These are phyloP conservation scores for Papilio polytes DNA, from an alignment of 1,140 invertebrate genomes.

Conservation along the genomic window DNA sequence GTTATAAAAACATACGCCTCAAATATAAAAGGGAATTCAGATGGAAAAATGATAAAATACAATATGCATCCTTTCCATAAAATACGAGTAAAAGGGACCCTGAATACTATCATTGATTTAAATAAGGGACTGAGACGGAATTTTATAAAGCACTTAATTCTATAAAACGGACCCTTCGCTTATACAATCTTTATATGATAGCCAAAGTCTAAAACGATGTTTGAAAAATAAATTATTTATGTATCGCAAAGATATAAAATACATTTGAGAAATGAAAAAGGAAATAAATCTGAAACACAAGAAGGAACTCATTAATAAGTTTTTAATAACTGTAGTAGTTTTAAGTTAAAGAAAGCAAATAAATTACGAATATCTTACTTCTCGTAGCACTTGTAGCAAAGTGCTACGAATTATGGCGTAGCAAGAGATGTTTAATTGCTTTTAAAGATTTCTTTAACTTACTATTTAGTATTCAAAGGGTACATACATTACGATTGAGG, in stretches of 20 bases:
- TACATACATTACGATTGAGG: no score
- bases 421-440: background rate
- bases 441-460: background rate
- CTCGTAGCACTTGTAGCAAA: background rate
- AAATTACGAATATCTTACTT: background rate
- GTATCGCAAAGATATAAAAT: no score
- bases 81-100: background rate
- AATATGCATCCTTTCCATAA: conserved; percentile 23
- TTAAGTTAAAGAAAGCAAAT: background rate
- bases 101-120: no score
- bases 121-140: no score
- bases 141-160: no score
- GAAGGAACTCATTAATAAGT: background rate
- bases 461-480: background rate
- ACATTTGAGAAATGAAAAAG: no score
- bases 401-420: background rate
- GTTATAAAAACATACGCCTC: background rate
- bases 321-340: background rate
- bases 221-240: no score
- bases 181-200: no score
- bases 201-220: no score
- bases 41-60: conserved; percentile 1
- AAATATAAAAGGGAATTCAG: background rate
- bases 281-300: no score
- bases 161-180: no score